Conservation (phyloP, 2,113 vertebrate genomes). For the Anser cygnoides region DNA sequence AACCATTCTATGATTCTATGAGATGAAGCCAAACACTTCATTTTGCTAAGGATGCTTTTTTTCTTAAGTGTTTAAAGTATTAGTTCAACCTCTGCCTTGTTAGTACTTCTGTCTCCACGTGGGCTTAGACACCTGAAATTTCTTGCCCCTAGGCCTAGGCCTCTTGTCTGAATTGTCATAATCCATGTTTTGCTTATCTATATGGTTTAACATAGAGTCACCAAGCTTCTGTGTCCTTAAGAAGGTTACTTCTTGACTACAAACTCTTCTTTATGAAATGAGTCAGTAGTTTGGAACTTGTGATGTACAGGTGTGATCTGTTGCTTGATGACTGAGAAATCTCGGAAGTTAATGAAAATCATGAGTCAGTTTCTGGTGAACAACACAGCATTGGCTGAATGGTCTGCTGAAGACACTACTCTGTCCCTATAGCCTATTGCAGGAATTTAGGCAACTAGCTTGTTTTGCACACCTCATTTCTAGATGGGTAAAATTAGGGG, state of each 20-base stretch:
- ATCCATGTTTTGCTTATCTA: background rate
- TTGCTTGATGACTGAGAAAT: background rate
- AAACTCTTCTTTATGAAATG: background rate
- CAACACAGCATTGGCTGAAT: background rate
- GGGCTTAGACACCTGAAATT: background rate
- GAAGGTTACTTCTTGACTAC: background rate
- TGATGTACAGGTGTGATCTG: background rate
- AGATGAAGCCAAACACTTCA: background rate
- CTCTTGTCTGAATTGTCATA: background rate
- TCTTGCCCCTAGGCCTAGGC: background rate
- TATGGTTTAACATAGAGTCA: background rate
- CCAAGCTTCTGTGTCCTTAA: background rate
- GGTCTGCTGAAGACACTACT: background rate
- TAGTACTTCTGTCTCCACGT: background rate
- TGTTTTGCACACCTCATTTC: background rate
- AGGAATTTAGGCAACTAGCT: background rate
- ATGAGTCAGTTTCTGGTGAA: background rate
- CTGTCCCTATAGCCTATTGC: background rate
- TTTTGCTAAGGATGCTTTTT: background rate
- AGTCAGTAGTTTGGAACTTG: background rate
- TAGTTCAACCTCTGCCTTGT: background rate
- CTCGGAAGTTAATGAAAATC: background rate
- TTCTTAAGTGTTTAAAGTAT: background rate
- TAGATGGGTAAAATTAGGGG: background rate
- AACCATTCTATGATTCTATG: too few species aligned